Base-by-base conservation (phyloP, 2,888 invertebrate species). In the Luperina testacea region DNA sequence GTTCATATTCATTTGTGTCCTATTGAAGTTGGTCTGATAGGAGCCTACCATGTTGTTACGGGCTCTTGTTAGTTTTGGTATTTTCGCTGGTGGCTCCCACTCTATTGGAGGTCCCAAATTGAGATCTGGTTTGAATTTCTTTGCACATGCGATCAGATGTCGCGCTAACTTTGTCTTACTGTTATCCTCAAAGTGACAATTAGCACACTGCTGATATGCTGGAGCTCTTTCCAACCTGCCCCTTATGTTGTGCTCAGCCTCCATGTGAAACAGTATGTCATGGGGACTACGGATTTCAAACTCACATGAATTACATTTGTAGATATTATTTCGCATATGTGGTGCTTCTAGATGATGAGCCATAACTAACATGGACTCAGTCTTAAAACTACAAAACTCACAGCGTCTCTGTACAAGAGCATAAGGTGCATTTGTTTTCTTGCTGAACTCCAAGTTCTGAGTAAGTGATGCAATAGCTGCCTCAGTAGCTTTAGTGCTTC, bases 11-110 rank as follows among this genome's bases (percentile, higher is more conserved):
- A 97, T 89, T 93, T 97, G 97, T 59, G 97, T 96, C 84, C 97
- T 95, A 80, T 94, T 95, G 75, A 95, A 95, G 78, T 95, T 96
- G 4, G 97, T 94, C 87, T 97, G 97, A 90, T 97, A 96, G 57
- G 94, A 91, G n/a, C 92, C 92, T 74, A 96, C 93, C 90, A 95
- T 93, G 89, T 95, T 96, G 87, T 95, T 96, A 59, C 97, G 94
- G 11, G 96, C 96, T 81, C 97, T 92, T 27, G 95, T 94, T 83
- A 97, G 88, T 94, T 98, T 98, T 80, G 99, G 99, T 95, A 99
- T 99, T 95, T 99, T 99, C 20, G 99, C 99, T 6, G 99, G 99
- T 7, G 99, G 99, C 92, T 99, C 99, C 98, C 99, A 99, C 92
- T 99, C 99, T 6, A 98, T 95, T 2, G 99, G 99, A 3, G 99